These are phyloP conservation scores for Drosophila neonasuta DNA, from an alignment of 2,888 invertebrate species.

Conservation along the genomic window DNA sequence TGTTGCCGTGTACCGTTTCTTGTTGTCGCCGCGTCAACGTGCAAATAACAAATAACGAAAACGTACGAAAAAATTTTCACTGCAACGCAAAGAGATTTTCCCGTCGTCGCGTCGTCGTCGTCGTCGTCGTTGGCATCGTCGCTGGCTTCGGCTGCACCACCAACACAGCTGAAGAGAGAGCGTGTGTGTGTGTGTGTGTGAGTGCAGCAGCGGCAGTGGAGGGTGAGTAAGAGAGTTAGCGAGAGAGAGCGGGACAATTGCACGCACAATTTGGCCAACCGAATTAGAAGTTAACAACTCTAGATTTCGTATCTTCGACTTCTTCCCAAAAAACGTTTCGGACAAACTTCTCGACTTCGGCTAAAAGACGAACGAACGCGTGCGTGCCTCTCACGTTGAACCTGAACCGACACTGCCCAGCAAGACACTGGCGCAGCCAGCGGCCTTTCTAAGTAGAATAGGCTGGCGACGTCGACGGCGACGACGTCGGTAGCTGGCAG, in stretches of 20 bases:
- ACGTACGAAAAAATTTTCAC: conserved; percentile 77
- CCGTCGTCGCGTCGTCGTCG: conserved; percentile 68
- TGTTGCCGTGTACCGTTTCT: conserved; percentile 63
- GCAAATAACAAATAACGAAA: conserved; percentile 81
- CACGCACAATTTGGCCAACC: conserved; percentile 67
- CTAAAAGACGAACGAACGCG: conserved; percentile 58
- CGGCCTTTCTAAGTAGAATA: conserved; percentile 80
- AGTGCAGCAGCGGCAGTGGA: conserved; percentile 24
- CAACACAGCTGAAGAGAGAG: conserved; percentile 31
- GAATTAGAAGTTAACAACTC: conserved; percentile 36
- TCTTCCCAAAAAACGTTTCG: conserved; percentile 16
- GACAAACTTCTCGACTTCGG: conserved; percentile 18
- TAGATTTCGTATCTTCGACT: conserved; percentile 15
- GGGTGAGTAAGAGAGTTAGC: conserved; percentile 20
- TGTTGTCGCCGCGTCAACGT: conserved; percentile 80
- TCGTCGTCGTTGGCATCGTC: conserved; percentile 34
- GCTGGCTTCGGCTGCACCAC: conserved; percentile 67
- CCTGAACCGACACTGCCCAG: conserved; percentile 82
- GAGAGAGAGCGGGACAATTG: conserved; percentile 36
- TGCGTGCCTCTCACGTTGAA: conserved; percentile 76
- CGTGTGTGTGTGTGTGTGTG: conserved; percentile 11
- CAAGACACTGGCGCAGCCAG: conserved; percentile 75
- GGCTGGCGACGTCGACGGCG: conserved; percentile 31
- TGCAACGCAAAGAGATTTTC: conserved; percentile 75
- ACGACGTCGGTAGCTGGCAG: conserved; percentile 30